Base-by-base conservation (phyloP, 2,888 invertebrate species). In the Polietes domitor region DNA sequence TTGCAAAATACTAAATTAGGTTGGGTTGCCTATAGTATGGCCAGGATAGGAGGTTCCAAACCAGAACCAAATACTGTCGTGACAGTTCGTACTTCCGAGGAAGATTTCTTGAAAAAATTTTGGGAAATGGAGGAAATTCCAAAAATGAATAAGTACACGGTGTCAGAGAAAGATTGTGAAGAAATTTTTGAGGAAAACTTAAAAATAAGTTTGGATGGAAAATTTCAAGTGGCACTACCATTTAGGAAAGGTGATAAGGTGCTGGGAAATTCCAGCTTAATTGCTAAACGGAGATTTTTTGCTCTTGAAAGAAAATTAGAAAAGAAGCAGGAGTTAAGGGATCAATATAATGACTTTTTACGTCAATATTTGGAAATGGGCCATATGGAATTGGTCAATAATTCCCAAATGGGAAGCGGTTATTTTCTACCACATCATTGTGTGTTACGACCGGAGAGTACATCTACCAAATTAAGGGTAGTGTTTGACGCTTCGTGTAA, bases 251-350 rank as follows among this genome's bases (percentile, higher is more conserved):
- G 32, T 0, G 17, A 15, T 4, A 41, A 10, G 5, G 3, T 6
- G 10, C 24, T 73, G n/a, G 73, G 73, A 58, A 24, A 55, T 58
- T 73, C 73, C 2, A 37, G 43, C 1, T 1, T 58, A n/a, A 24
- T 58, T 7, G 55, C 73, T 37, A 73, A 73, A 24, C 6, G 41
- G 7, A 72, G 53, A 21, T 72, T 55, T 21, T 72, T 72, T 6
- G 28, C 72, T 17, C 32, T 71, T 0, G 53, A 72, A 21, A 55
- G 70, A 70, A 43, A 47, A 3, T 17, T 19, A 10, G 53, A 50
- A 10, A 50, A 32, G 10, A 72, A 55, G 1, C 1, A 32, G 7
- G 32, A 32, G n/a, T n/a, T n/a, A n/a, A 4, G 28, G 43, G 0
- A 5, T 53, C 10, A 72, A 15, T 72, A 72, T 19, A 6, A 37